Evolutionary conservation across 92 coral and sea anemone species (phyloP), one percentile per base, ranked within the genome.

Genomic region (Pocillopora meandrina): DNA sequence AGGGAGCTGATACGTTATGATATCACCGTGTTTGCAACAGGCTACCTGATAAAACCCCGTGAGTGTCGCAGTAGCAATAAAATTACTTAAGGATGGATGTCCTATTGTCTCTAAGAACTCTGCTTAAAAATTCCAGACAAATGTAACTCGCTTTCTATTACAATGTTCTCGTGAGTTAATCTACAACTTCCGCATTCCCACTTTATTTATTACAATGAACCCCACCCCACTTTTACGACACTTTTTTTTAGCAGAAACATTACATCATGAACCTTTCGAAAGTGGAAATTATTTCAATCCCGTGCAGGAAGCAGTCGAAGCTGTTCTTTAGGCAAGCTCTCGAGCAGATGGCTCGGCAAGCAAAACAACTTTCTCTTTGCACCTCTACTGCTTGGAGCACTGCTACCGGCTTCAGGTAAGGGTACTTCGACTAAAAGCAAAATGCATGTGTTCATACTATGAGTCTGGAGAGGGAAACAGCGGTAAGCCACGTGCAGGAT

Each of bases 351-450:
- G 36, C 23, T 2, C 55, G 7, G 9, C 62, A 2, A 0, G 35
- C 3, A 21, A 61, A 35, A 61, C 23, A 61, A 5, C 18, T 36
- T 56, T 74, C 14, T 10, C 80, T 61, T 35, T 33, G 56, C 33
- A 35, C 2, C 49, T 1, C 16, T 76, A 16, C 65, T 61, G 14
- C 69, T 76, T 19, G 13, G 26, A 60, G 33, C 80, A 14, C 21
- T 76, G 68, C 36, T 76, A 17, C 34, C 26, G 26, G 59, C 59
- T 34, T 36, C 68, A 61, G 80, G 80, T 76, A 76, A 61, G 80
- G 64, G 42, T 1, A 18, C 18, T 59, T 12, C 10, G 1, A 0
- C 10, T 31, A n/a, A 13, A 34, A 1, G 12, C 17, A 76, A 76
- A 0, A 17, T 35, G 12, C 61, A 16, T 35, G 33, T 59, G 55